Conservation (phyloP, 2,888 invertebrate genomes). For the Tipula unca region DNA sequence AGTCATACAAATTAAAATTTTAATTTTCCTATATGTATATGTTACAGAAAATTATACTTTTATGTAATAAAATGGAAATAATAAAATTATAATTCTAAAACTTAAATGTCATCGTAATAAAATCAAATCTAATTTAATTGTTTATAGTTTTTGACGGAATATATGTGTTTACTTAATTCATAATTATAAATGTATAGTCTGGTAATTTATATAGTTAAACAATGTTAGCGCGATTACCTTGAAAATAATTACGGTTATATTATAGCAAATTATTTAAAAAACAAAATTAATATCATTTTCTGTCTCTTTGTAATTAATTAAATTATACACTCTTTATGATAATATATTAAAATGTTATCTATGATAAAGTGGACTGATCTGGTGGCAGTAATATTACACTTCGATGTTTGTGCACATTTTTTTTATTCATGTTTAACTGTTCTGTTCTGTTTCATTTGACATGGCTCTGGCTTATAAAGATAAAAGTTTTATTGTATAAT, state of each 20-base stretch:
- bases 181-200: not conserved
- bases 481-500: not conserved
- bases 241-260: not conserved
- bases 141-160: not conserved
- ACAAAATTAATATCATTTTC: not conserved
- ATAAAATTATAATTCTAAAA: too few species aligned
- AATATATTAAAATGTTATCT: not conserved
- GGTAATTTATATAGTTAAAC: not conserved
- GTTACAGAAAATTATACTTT: not conserved
- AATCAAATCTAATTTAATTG: not conserved
- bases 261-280: not conserved
- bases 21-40: not conserved
- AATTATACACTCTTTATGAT: not conserved
- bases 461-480: not conserved
- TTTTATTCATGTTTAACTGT: not conserved
- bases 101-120: not conserved
- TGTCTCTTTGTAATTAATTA: not conserved
- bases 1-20: too few species aligned
- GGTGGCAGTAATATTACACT: not conserved
- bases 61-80: not conserved
- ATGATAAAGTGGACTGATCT: not conserved
- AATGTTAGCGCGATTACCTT: not conserved
- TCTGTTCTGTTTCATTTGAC: not conserved
- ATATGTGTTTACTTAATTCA: not conserved
- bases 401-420: not conserved